Conservation (phyloP, 2,888 invertebrate genomes). For the Eupithecia insigniata region DNA sequence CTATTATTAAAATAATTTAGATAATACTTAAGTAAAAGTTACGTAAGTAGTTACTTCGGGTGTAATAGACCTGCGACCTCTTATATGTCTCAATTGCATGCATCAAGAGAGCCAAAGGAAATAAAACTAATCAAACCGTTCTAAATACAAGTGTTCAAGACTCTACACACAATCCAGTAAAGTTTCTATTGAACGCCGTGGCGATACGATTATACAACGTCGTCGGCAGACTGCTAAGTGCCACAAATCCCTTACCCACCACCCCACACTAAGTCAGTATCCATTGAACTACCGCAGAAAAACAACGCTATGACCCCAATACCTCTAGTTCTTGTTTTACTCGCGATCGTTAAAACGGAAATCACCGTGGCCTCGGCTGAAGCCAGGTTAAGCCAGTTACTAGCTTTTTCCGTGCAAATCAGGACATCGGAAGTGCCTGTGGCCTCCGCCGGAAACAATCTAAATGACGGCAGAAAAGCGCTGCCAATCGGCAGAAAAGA, state of each 20-base stretch:
- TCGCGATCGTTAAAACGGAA: conserved; percentile 44
- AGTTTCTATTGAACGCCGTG: conserved; percentile 56
- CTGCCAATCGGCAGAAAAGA: conserved; percentile 58
- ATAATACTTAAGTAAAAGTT: no score
- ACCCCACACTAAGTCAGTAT: conserved; percentile 52
- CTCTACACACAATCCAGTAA: conserved; percentile 72
- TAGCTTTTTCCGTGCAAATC: conserved; percentile 54
- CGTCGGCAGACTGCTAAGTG: conserved; percentile 81
- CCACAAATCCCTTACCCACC: conserved; percentile 78
- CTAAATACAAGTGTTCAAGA: conserved; percentile 28
- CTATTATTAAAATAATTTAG: neutral
- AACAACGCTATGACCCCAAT: conserved; percentile 63
- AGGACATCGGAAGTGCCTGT: conserved; percentile 70
- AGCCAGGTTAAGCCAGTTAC: conserved; percentile 44
- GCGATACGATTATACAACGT: conserved; percentile 75
- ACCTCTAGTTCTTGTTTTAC: conserved; percentile 58
- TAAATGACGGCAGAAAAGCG: conserved; percentile 60
- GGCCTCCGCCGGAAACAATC: conserved; percentile 76
- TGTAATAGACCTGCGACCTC: no score
- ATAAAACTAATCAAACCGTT: neutral
- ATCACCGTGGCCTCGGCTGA: conserved; percentile 30
- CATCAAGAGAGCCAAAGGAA: no score
- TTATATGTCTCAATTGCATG: no score
- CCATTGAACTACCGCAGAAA: conserved; percentile 47
- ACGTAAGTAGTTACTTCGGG: no score